Conservation (phyloP, 2,797 vertebrate genomes). For the Manis javanica region DNA sequence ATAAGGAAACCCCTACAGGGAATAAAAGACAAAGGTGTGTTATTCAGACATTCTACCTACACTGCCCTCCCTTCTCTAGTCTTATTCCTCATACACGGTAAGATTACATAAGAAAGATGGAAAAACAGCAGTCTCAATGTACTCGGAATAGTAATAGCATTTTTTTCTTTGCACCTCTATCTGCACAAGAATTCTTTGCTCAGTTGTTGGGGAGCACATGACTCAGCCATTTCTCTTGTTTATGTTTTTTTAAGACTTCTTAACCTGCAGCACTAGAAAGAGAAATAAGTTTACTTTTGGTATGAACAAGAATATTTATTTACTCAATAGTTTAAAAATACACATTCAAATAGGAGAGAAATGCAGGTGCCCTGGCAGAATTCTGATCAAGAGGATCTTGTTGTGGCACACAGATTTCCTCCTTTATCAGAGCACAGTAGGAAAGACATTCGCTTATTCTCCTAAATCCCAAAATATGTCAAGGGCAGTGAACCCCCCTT, state of each 20-base stretch:
- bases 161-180: slow-evolving; percentile 72
- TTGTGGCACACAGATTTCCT: slow-evolving; percentile 52
- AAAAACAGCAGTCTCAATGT: slow-evolving; percentile 65
- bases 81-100: slow-evolving; percentile 66
- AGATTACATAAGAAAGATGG: slow-evolving; percentile 73
- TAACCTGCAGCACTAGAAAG: slow-evolving; percentile 73
- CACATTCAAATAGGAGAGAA: slow-evolving; percentile 76
- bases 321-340: slow-evolving; percentile 81
- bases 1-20: background rate
- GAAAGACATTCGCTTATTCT: slow-evolving; percentile 80
- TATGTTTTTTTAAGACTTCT: slow-evolving; percentile 76
- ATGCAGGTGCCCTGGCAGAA: slow-evolving; percentile 8
- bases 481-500: slow-evolving; percentile 75
- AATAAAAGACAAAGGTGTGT: background rate
- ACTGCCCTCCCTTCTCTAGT: slow-evolving; percentile 6
- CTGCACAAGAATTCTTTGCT: slow-evolving; percentile 69
- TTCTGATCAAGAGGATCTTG: slow-evolving; percentile 51
- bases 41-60: background rate
- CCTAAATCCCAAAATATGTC: slow-evolving; percentile 77
- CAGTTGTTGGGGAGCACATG: slow-evolving; percentile 52
- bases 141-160: slow-evolving; percentile 78
- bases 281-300: slow-evolving; percentile 77
- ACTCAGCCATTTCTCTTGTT: slow-evolving; percentile 69
- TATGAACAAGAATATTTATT: slow-evolving; percentile 81
- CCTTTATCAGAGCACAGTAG: slow-evolving; percentile 56